These are phyloP conservation scores for Puntigrus tetrazona DNA, from an alignment of 2,113 vertebrate species.

Conservation along the genomic window DNA sequence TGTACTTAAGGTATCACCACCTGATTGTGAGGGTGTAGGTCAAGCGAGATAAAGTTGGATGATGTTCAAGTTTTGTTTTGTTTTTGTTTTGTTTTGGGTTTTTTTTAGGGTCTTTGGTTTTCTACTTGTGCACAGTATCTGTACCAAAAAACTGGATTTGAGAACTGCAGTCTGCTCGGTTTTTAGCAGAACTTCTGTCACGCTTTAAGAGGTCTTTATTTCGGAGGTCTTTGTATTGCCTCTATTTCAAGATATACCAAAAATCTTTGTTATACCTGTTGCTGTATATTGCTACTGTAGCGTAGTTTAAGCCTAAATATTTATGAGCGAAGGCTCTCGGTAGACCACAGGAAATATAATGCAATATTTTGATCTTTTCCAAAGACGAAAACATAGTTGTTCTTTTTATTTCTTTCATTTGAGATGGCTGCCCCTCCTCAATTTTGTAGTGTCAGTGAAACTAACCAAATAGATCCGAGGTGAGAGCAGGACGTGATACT, in stretches of 20 bases:
- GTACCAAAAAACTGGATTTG: constrained; percentile 88
- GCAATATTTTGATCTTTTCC: constrained; percentile 83
- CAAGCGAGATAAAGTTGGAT: neutral
- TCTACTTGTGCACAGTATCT: constrained; percentile 82
- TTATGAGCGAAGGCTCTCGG: constrained; percentile 78
- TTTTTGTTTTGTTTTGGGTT: no score
- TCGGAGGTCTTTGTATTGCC: constrained; percentile 65
- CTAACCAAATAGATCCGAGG: constrained; percentile 66
- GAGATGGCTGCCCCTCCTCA: constrained; percentile 61
- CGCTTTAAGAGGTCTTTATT: constrained; percentile 60
- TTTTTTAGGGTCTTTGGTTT: constrained; percentile 45
- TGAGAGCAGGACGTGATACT: constrained; percentile 42
- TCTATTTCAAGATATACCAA: constrained; percentile 82
- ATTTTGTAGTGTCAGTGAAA: constrained; percentile 72
- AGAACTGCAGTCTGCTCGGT: constrained; percentile 82
- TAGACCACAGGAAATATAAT: constrained; percentile 76
- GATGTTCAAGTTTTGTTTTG: constrained; percentile 26
- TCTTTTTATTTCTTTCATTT: constrained; percentile 58
- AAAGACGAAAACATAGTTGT: constrained; percentile 70
- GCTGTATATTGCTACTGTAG: constrained; percentile 78
- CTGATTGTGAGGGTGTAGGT: constrained; percentile 30
- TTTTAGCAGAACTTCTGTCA: constrained; percentile 67
- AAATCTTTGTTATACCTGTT: constrained; percentile 80
- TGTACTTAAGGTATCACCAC: constrained; percentile 42
- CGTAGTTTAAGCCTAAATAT: constrained; percentile 78